Base-by-base conservation (phyloP, 2,113 vertebrate genomes). In the Calyptommatus sinebrachiatus region DNA sequence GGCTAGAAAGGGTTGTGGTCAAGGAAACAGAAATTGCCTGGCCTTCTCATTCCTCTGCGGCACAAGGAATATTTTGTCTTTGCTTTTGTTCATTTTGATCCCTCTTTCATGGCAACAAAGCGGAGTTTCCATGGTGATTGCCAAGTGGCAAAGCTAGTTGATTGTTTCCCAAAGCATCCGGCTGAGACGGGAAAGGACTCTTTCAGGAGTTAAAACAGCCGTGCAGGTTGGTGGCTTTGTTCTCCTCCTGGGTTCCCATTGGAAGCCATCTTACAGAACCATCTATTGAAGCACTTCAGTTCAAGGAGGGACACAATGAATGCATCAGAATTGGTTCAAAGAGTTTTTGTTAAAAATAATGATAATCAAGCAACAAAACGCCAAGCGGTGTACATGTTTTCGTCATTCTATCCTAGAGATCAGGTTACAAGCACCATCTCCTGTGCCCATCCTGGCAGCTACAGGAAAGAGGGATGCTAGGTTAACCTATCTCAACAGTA, bases 71-170 rank as follows among this genome's bases (percentile, higher is more conserved):
- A 89, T 85, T 88, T 91, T 87, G 90, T 88, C 88, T 84, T 87
- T 88, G 85, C 92, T 91, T 91, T 92, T 90, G 90, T 94, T 69
- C 72, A 29, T 53, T 92, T 92, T 80, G 72, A 89, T 90, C 84
- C 88, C 50, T 62, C 84, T 50, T 90, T 87, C 85, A 57, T 88
- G 89, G 91, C 86, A 92, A 89, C 88, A 87, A 89, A 86, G 83
- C 88, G 90, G 85, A 50, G 93, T 95, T 95, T 91, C 94, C 77
- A 95, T 95, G 93, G 94, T 79, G 91, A 94, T 92, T 85, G 87
- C 93, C 81, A 65, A 94, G 92, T 74, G 81, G 92, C 93, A 91
- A 86, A 87, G 92, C 93, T 92, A 53, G 84, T 85, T 92, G 90
- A 92, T 93, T 93, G 90, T 92, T 87, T 92, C 89, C 92, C 90